Evolutionary conservation across 2,888 invertebrate genomes (phyloP).

Genomic region (Drosophila monieri): DNA sequence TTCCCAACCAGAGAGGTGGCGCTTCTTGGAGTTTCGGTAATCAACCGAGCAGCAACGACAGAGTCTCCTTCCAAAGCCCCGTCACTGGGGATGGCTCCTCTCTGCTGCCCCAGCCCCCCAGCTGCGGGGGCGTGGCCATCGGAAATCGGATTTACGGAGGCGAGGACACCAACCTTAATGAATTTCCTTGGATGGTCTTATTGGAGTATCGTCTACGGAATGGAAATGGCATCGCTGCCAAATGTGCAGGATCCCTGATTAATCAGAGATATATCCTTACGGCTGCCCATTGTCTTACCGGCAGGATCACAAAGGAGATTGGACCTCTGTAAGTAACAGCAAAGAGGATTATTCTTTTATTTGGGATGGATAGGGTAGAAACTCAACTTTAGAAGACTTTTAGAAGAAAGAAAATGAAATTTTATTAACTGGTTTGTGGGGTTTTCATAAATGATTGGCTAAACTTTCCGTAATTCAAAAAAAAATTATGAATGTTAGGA

Average conservation of each 20-base stretch:
- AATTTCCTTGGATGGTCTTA: conserved; percentile 90
- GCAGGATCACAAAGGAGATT: conserved; percentile 84
- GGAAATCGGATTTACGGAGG: conserved; percentile 87
- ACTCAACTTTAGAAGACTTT: not conserved
- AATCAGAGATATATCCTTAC: conserved; percentile 86
- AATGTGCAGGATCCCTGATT: conserved; percentile 82
- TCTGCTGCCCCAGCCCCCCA: conserved; percentile 73
- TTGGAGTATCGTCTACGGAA: conserved; percentile 85
- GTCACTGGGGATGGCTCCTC: conserved; percentile 41
- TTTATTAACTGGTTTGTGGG: too few species aligned
- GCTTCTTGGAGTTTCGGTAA: conserved; percentile 52
- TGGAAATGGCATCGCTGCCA: conserved; percentile 66
- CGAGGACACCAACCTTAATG: conserved; percentile 85
- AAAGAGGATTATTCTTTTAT: not conserved
- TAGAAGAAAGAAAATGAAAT: too few species aligned
- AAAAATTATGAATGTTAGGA: not conserved
- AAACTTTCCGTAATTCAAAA: not conserved
- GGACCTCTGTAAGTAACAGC: conserved; percentile 85
- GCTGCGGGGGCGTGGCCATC: conserved; percentile 81
- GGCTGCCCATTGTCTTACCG: conserved; percentile 87
- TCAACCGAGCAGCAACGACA: conserved; percentile 13
- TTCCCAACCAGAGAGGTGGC: conserved; percentile 31
- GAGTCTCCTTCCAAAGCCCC: not conserved
- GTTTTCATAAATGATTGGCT: not conserved
- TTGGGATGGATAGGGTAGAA: not conserved